phyloP scores from a whole-genome alignment of 2,797 vertebrate species.

The Cyprinodon diabolis region DNA sequence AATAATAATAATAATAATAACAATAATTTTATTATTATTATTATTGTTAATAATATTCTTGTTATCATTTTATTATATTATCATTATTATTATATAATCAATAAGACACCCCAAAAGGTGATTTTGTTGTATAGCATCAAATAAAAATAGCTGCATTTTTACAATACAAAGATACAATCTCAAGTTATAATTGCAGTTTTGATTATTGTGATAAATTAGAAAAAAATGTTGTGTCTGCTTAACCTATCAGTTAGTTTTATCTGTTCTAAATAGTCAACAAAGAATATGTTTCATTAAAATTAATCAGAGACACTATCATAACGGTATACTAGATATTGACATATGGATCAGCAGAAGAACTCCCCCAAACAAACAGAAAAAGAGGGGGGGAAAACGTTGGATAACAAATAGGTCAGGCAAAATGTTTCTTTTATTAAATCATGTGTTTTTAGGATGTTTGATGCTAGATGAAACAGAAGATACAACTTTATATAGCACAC shows the following conservation, averaged over 20 bases:
- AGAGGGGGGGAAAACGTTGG: neutral
- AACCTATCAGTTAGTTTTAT: neutral
- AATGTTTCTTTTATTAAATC: neutral
- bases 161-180: neutral
- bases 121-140: neutral
- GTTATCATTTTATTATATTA: no score
- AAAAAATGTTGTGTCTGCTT: neutral
- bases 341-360: neutral
- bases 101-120: neutral
- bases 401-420: neutral
- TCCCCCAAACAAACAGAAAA: neutral
- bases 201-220: neutral
- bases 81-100: no score
- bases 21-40: no score
- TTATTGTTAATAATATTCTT: no score
- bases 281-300: neutral
- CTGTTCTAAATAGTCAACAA: neutral
- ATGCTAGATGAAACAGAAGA: neutral
- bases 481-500: constrained; percentile 8
- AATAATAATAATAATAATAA: neutral
- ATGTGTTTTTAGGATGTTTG: neutral
- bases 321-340: no score
- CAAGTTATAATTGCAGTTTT: neutral
- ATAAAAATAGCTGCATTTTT: neutral
- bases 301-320: no score